Evolutionary conservation across 1,140 invertebrate genomes (phyloP).

Genomic region (Coelopa frigida): DNA sequence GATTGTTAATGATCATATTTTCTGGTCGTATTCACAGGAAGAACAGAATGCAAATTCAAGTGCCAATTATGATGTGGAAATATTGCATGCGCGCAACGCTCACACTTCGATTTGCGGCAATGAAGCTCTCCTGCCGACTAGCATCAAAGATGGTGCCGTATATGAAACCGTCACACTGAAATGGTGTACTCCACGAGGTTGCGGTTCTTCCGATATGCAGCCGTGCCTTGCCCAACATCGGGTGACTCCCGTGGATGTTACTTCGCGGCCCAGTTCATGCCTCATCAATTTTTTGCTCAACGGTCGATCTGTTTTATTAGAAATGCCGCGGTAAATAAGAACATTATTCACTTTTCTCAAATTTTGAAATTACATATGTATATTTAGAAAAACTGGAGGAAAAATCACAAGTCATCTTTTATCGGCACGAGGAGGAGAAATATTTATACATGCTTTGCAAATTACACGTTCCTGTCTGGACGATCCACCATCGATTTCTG

Average conservation of each 20-base stretch:
- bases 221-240: conserved; percentile 77
- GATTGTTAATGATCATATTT: conserved; percentile 1
- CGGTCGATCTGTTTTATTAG: conserved; percentile 88
- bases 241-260: conserved; percentile 94
- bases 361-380: background rate
- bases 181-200: conserved; percentile 90
- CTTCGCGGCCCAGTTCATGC: conserved; percentile 88
- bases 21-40: conserved; percentile 49
- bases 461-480: conserved; percentile 82
- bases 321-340: conserved; percentile 65
- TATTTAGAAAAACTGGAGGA: conserved; percentile 62
- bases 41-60: conserved; percentile 97
- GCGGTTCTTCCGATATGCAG: conserved; percentile 67
- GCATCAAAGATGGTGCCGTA: conserved; percentile 48
- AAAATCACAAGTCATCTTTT: conserved; percentile 89
- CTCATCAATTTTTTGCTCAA: conserved; percentile 93
- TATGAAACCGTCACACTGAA: conserved; percentile 77
- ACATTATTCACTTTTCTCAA: conserved; percentile 3
- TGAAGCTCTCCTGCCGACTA: conserved; percentile 51
- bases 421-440: conserved; percentile 89
- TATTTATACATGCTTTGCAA: conserved; percentile 88
- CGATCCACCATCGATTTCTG: conserved; percentile 90
- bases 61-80: conserved; percentile 96
- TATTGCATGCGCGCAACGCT: conserved; percentile 79
- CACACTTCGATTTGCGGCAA: conserved; percentile 65